Base-by-base conservation (phyloP, 2,113 vertebrate genomes). In the Trematocara stigmaticum region DNA sequence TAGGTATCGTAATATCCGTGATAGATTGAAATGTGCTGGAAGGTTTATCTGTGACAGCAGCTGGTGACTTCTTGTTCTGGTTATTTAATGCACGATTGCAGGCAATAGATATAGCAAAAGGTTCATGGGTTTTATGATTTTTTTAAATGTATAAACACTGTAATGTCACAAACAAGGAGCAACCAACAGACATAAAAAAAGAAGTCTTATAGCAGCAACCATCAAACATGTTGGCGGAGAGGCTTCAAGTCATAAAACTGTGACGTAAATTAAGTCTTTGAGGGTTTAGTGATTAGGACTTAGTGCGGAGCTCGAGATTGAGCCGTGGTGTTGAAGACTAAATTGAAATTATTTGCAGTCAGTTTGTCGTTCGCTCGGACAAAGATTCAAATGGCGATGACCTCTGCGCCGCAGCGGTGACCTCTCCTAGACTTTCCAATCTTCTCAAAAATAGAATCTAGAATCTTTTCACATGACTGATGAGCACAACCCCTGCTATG, bases 401-500 rank as follows among this genome's bases (percentile, higher is more conserved):
- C 87, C 84, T 83, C 80, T 88, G 82, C 61, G 3, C 15, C 51
- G 20, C 42, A 79, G 52, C 78, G 34, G 5, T 7, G 80, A 61
- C 84, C 59, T 82, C 79, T 82, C 78, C 29, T 40, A 29, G 66
- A 7, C 74, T 76, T 69, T 59, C 35, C 18, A 34, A 69, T 66
- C 74, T 6, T 1, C n/a, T 86, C 87, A 71, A 20, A 80, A 87
- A 87, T 64, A 87, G 82, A 92, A 84, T 15, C 51, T 29, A 29
- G 23, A 26, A 71, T 78, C 18, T 26, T 55, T 76, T 83, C 61
- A 61, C 59, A 71, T 49, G 79, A 86, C 38, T 85, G 86, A 91
- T 51, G 88, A 90, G 84, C 82, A 31, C 76, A 78, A 49, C 82
- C 83, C 61, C 86, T 56, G 64, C 82, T 20, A 38, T 16, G 87